phyloP scores from a whole-genome alignment of 2,888 invertebrate species.

The Nomada hirtipes region DNA sequence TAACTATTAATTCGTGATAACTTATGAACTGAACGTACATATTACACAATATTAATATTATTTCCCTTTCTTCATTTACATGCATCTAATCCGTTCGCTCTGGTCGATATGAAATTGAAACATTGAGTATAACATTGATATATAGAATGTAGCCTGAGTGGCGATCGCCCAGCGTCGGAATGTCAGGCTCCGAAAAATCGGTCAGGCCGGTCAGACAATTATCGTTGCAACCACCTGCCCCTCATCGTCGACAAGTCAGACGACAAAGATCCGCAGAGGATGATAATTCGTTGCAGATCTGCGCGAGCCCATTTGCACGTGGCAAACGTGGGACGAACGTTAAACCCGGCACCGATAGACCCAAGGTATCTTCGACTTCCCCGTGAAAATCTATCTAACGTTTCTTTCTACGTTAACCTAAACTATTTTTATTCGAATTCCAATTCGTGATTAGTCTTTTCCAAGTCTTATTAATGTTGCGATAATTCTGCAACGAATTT shows the following conservation, averaged over 20 bases:
- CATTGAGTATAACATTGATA: not conserved
- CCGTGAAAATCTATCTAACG: not conserved
- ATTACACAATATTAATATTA: not conserved
- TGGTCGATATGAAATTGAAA: not conserved
- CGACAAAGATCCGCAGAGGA: conserved; percentile 81
- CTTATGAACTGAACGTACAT: not conserved
- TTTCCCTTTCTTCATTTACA: not conserved
- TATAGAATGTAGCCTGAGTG: conserved; percentile 42
- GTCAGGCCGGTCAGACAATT: conserved; percentile 77
- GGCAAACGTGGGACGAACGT: conserved; percentile 60
- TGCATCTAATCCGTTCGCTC: too few species aligned
- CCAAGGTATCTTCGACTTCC: conserved; percentile 52
- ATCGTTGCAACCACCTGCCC: conserved; percentile 79
- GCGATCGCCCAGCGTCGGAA: conserved; percentile 43
- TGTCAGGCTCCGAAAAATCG: conserved; percentile 74
- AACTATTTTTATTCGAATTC: not conserved
- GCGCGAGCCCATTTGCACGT: conserved; percentile 63
- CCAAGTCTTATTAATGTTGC: not conserved
- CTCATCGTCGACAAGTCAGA: conserved; percentile 74
- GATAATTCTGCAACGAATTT: not conserved
- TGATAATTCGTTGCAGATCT: conserved; percentile 71
- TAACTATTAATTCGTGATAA: not conserved
- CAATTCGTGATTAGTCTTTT: not conserved
- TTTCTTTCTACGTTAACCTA: too few species aligned
- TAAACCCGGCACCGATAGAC: conserved; percentile 52